These are phyloP conservation scores for Elmis aenea DNA, from an alignment of 2,888 invertebrate species.

Conservation along the genomic window DNA sequence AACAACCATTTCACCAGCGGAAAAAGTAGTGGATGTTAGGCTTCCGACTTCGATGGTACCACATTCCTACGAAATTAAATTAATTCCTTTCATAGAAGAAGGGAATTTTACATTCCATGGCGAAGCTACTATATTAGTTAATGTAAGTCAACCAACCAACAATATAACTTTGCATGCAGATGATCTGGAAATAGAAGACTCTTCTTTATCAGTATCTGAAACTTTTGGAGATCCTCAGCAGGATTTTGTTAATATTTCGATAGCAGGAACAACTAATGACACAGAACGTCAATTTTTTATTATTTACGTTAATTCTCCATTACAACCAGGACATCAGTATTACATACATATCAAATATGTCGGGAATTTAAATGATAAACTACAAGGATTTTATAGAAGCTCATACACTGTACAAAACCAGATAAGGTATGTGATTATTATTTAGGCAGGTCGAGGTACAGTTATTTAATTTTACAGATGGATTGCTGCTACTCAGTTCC, in stretches of 20 bases:
- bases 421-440: conserved; percentile 58
- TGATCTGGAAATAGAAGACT: conserved; percentile 59
- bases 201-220: conserved; percentile 25
- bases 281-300: conserved; percentile 65
- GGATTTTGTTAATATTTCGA: conserved; percentile 14
- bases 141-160: conserved; percentile 56
- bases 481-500: conserved; percentile 78
- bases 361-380: conserved; percentile 68
- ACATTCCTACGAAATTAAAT: conserved; percentile 61
- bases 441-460: conserved; percentile 5
- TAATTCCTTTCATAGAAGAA: conserved; percentile 68
- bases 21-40: conserved; percentile 53
- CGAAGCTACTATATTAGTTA: conserved; percentile 58
- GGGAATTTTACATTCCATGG: conserved; percentile 78
- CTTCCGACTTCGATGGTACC: conserved; percentile 65
- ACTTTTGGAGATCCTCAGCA: conserved; percentile 2
- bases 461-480: too few species aligned
- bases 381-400: conserved; percentile 80
- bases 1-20: conserved; percentile 9
- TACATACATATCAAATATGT: conserved; percentile 63
- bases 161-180: conserved; percentile 72
- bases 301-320: conserved; percentile 54
- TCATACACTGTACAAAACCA: conserved; percentile 66
- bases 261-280: conserved; percentile 47
- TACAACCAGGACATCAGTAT: conserved; percentile 60